These are phyloP conservation scores for Phenganax marumi DNA, from an alignment of 92 coral and sea anemone genomes.

Conservation along the genomic window DNA sequence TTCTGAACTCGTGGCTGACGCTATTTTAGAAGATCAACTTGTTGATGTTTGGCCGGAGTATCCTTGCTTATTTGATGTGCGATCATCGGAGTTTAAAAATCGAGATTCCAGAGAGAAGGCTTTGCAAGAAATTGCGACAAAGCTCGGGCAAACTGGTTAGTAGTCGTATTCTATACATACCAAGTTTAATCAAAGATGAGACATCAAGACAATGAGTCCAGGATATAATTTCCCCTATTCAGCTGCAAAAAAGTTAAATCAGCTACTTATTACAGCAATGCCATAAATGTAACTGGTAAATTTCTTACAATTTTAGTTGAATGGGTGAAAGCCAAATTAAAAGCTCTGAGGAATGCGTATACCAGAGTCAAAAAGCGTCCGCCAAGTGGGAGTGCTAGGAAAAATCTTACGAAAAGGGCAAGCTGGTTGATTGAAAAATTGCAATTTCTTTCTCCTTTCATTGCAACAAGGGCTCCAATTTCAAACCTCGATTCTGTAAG, in stretches of 20 bases:
- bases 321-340: slow-evolving; percentile 6
- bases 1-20: slow-evolving; percentile 30
- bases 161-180: not conserved
- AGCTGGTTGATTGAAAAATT: slow-evolving; percentile 43
- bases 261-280: too few species aligned
- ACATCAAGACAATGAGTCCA: too few species aligned
- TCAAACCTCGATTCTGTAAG: slow-evolving; percentile 39
- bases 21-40: slow-evolving; percentile 47
- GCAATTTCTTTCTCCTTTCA: slow-evolving; percentile 46
- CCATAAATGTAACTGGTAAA: too few species aligned
- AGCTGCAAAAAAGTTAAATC: too few species aligned
- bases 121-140: slow-evolving; percentile 48
- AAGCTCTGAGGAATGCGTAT: slow-evolving; percentile 44
- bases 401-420: slow-evolving; percentile 38
- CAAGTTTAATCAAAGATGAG: too few species aligned
- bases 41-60: slow-evolving; percentile 51
- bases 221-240: too few species aligned
- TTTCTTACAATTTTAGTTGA: too few species aligned
- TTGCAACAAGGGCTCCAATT: slow-evolving; percentile 42
- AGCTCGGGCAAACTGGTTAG: slow-evolving; percentile 30
- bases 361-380: slow-evolving; percentile 39
- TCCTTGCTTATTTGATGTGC: slow-evolving; percentile 37
- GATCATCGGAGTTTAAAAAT: slow-evolving; percentile 46
- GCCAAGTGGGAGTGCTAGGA: slow-evolving; percentile 46
- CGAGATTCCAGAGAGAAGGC: slow-evolving; percentile 43